Percentiles rank a stretch among this genome's conserved stretches.
These are phyloP conservation scores for Ceratina calcarata DNA, from an alignment of 1,140 invertebrate species.

Conservation along the genomic window DNA sequence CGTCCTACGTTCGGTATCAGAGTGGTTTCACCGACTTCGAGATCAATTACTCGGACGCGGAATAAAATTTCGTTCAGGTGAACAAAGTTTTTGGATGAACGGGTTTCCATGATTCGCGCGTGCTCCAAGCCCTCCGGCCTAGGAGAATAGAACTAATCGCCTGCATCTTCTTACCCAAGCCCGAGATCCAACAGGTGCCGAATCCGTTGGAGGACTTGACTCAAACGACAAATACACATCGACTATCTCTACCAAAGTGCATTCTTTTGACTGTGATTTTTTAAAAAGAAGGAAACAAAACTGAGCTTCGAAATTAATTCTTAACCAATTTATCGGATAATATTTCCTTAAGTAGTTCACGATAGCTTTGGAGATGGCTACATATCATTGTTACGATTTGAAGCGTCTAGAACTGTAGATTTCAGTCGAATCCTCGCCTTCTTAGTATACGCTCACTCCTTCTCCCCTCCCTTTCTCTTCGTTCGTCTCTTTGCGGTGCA, in stretches of 20 bases:
- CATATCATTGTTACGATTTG: slow-evolving; percentile 31
- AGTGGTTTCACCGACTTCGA: too few species aligned
- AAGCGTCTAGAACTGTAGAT: slow-evolving; percentile 13
- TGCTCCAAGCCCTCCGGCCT: too few species aligned
- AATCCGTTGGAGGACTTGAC: too few species aligned
- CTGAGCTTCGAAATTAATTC: slow-evolving; percentile 36
- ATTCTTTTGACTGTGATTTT: slow-evolving; percentile 55
- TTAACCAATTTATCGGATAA: slow-evolving; percentile 11
- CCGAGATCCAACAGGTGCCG: too few species aligned
- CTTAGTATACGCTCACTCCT: neutral
- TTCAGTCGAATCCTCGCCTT: slow-evolving; percentile 8
- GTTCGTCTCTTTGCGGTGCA: neutral
- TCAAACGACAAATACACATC: neutral
- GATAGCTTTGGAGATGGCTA: slow-evolving; percentile 3
- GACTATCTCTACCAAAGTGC: slow-evolving; percentile 26
- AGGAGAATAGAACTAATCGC: too few species aligned
- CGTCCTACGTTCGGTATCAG: too few species aligned
- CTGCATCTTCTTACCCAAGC: too few species aligned
- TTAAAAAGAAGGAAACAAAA: neutral
- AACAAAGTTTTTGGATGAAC: too few species aligned
- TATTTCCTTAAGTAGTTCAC: slow-evolving; percentile 15
- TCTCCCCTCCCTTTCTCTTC: neutral
- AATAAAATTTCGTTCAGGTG: too few species aligned
- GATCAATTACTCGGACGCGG: too few species aligned
- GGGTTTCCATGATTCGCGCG: too few species aligned